A percentile compares a stretch with the other conserved stretches of the same genome.
Conservation (phyloP, 2,888 invertebrate species). For the Agonum fuliginosum region DNA sequence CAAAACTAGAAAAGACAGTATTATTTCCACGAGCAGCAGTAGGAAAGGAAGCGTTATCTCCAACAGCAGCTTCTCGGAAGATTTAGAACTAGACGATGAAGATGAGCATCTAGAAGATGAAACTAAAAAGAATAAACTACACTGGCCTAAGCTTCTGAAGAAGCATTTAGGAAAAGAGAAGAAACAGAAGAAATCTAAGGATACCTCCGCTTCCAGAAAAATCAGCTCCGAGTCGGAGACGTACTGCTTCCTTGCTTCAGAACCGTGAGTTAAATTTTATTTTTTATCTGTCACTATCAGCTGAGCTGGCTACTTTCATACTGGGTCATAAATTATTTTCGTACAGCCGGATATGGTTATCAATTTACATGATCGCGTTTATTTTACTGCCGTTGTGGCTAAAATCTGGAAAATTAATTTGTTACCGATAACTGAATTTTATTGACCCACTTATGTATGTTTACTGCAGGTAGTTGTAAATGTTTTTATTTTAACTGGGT, state of each 20-base stretch:
- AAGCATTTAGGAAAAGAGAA: slow-evolving; percentile 69
- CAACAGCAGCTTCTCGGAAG: slow-evolving; percentile 71
- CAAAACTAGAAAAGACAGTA: slow-evolving; percentile 65
- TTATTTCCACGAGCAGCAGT: slow-evolving; percentile 65
- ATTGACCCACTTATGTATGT: slow-evolving; percentile 20
- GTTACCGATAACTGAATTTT: slow-evolving; percentile 4
- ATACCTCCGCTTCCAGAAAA: slow-evolving; percentile 71
- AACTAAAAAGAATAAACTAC: slow-evolving; percentile 60
- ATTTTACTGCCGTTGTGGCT: not conserved
- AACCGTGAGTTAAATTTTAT: slow-evolving; percentile 61
- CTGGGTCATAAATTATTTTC: slow-evolving; percentile 37
- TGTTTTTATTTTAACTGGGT: slow-evolving; percentile 8
- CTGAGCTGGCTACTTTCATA: slow-evolving; percentile 29
- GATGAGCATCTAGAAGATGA: slow-evolving; percentile 62
- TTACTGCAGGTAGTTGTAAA: slow-evolving; percentile 30
- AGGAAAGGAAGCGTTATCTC: slow-evolving; percentile 71
- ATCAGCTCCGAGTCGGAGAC: slow-evolving; percentile 69
- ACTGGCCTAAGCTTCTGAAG: slow-evolving; percentile 69
- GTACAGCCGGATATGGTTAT: slow-evolving; percentile 20
- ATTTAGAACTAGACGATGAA: slow-evolving; percentile 67
- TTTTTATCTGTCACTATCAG: slow-evolving; percentile 23
- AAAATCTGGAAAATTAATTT: slow-evolving; percentile 6
- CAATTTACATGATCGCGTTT: slow-evolving; percentile 6
- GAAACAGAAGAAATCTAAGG: slow-evolving; percentile 71
- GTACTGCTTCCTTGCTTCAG: slow-evolving; percentile 61